A percentile compares a stretch with the other conserved stretches of the same genome.
These are phyloP conservation scores for Ormyrus nitidulus DNA, from an alignment of 2,888 invertebrate species.

Conservation along the genomic window DNA sequence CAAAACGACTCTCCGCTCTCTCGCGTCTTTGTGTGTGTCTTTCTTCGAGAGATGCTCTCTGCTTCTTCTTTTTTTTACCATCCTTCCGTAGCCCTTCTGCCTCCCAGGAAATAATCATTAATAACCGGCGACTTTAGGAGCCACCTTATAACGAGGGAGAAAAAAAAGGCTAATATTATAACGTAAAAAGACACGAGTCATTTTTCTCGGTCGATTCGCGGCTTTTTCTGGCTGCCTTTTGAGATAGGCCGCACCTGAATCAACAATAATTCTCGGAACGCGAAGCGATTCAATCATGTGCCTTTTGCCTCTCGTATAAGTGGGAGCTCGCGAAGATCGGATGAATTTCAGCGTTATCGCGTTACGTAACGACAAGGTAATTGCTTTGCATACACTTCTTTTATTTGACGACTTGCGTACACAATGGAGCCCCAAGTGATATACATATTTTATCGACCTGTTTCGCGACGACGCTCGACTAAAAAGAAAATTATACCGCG, in stretches of 20 bases:
- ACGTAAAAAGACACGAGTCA: constrained; percentile 5
- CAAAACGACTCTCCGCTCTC: constrained; percentile 21
- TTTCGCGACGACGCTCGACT: no score
- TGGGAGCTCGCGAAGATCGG: no score
- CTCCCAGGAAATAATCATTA: constrained; percentile 31
- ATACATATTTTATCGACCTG: no score
- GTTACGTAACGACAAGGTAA: no score
- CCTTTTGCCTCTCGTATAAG: no score
- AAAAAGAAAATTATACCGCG: no score
- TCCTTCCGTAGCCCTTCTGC: neutral
- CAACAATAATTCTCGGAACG: constrained; percentile 37
- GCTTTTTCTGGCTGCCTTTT: neutral
- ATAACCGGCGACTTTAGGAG: constrained; percentile 19
- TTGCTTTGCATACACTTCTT: no score
- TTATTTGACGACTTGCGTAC: no score
- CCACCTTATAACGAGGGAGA: neutral
- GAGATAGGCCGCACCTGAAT: constrained; percentile 21
- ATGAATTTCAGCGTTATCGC: no score
- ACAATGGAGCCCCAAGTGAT: no score
- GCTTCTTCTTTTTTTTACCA: neutral
- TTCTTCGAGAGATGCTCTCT: neutral
- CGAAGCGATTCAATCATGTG: neutral
- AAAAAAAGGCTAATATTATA: neutral
- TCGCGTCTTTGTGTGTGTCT: neutral
- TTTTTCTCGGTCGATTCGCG: constrained; percentile 33